Evolutionary conservation across 2,797 vertebrate species (phyloP), one percentile per base, ranked within the genome.

Genomic region (Xenops minutus): DNA sequence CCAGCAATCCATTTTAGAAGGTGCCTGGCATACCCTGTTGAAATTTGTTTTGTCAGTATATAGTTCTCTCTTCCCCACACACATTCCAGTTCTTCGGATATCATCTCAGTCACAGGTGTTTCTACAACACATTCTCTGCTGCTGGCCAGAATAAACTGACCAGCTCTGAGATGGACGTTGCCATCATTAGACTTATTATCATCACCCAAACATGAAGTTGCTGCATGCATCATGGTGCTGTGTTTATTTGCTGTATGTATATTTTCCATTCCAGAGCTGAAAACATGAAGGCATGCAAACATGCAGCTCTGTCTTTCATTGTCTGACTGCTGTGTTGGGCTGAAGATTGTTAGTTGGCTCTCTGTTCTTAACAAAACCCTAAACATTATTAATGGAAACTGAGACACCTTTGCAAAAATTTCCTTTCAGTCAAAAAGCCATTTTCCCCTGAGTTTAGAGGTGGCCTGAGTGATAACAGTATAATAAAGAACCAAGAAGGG

Each of bases 181-280:
- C 51, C 21, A 22, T 64, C 66, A 41, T 23, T 52, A 74, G 37
- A 34, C 80, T 78, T 78, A 48, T n/a, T 37, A 73, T 67, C 44
- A 66, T 55, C 52, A 59, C 6, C 37, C 80, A 69, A 48, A 89
- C 4, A 43, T 34, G 63, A 90, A 75, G 85, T 0, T 84, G 26
- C 20, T 46, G 63, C 74, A 49, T 0, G 0, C 66, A 81, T 51
- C 3, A 4, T 0, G 0, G 62, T 18, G 39, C 48, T 79, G 19
- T n/a, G 29, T 64, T 73, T 89, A 55, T 18, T 76, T 69, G 36
- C 43, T 84, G 22, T 14, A 73, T 22, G 69, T 18, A 3, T 44
- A 59, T 83, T 68, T 95, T 54, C 46, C 61, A 30, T 71, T 56
- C 34, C 30, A 52, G 14, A 24, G 30, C 32, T 74, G 46, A 81